Percentiles rank a stretch among this genome's conserved stretches.
These are phyloP conservation scores for Pectinophora gossypiella DNA, from an alignment of 1,140 invertebrate species.

Conservation along the genomic window DNA sequence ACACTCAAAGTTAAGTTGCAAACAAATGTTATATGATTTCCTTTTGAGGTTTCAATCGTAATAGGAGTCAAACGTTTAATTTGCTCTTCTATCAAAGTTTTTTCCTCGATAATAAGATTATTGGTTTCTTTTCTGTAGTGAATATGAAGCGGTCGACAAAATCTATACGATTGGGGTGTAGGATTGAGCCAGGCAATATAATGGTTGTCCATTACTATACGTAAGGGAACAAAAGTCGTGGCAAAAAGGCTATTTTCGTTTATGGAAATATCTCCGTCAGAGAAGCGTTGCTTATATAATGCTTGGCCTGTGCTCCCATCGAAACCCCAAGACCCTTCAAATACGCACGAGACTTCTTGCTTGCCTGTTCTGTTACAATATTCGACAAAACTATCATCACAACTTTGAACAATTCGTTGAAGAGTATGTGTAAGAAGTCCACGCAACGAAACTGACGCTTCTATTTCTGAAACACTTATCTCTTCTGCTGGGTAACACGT, in stretches of 20 bases:
- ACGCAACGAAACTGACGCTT: conserved; percentile 6
- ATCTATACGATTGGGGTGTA: conserved; percentile 7
- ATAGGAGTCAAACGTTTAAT: not conserved
- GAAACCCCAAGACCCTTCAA: conserved; percentile 6
- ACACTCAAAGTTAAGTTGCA: not conserved
- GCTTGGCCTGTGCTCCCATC: conserved; percentile 10
- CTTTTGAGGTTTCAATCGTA: not conserved
- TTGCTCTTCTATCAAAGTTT: not conserved
- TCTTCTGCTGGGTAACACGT: conserved; percentile 2
- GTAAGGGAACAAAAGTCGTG: conserved; percentile 2
- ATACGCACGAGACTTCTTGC: not conserved
- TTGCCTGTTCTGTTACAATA: not conserved
- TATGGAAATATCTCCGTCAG: not conserved
- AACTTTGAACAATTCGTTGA: not conserved
- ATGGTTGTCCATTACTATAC: not conserved
- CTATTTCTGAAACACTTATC: conserved; percentile 4
- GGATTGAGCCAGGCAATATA: conserved; percentile 6
- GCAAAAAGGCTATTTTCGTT: not conserved
- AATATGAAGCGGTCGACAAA: conserved; percentile 6
- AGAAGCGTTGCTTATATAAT: conserved; percentile 3
- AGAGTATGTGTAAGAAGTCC: conserved; percentile 4
- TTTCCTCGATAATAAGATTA: not conserved
- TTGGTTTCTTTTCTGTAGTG: conserved; percentile 8
- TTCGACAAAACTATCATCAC: not conserved
- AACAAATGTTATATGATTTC: not conserved